phyloP scores from a whole-genome alignment of 2,888 invertebrate species.

The Dastarcus helophoroides region DNA sequence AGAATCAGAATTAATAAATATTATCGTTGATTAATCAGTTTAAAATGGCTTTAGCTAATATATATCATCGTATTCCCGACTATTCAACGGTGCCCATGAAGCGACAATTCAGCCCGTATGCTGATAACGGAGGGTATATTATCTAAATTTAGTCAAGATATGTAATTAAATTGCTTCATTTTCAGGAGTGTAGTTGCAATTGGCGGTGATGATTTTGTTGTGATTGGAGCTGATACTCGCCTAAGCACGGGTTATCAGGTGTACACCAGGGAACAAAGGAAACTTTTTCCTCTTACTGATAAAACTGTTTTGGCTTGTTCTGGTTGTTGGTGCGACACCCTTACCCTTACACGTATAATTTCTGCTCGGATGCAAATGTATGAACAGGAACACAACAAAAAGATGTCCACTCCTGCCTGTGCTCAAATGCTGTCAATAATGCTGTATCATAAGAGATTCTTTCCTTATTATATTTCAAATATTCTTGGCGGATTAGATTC shows the following conservation, averaged over 20 bases:
- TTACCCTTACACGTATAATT: constrained; percentile 77
- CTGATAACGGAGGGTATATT: constrained; percentile 66
- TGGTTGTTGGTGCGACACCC: constrained; percentile 96
- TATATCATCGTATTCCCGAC: too few relatives aligned
- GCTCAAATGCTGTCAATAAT: constrained; percentile 95
- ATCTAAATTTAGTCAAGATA: not conserved
- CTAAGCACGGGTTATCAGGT: constrained; percentile 85
- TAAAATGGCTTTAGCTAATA: too few relatives aligned
- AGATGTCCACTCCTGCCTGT: constrained; percentile 83
- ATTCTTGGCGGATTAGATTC: constrained; percentile 87
- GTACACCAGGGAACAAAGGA: constrained; percentile 78
- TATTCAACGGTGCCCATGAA: constrained; percentile 32
- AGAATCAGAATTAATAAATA: too few relatives aligned
- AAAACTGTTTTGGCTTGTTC: constrained; percentile 85
- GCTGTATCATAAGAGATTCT: constrained; percentile 93
- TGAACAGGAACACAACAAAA: constrained; percentile 84
- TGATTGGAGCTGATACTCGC: constrained; percentile 92
- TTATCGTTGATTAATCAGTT: too few relatives aligned
- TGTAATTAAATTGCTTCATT: constrained; percentile 2
- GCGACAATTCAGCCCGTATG: constrained; percentile 54
- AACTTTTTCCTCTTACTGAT: constrained; percentile 70
- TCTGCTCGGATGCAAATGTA: constrained; percentile 90
- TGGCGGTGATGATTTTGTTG: constrained; percentile 88
- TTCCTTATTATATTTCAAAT: constrained; percentile 95
- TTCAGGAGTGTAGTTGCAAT: constrained; percentile 87